Base-by-base conservation (phyloP, 2,797 vertebrate species). In the Eutrigla gurnardus region DNA sequence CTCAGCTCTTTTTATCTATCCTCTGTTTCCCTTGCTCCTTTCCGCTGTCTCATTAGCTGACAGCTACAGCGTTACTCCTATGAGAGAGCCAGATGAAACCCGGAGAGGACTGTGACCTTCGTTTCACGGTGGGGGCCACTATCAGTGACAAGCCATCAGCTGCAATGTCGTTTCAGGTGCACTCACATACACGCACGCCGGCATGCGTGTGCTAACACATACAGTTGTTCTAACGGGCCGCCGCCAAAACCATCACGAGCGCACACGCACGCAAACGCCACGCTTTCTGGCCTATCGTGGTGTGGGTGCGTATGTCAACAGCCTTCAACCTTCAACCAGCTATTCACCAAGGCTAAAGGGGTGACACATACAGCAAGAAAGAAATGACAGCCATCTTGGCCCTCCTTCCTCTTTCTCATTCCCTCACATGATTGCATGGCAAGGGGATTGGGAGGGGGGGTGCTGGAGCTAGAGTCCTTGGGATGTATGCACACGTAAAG, bases 101-200 rank as follows among this genome's bases (percentile, higher is more conserved):
- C 86, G 53, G 78, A 88, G 83, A 88, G 85, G 70, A 33, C 80
- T 39, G 82, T 93, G 94, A 95, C 94, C 93, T 94, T 94, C 79
- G 79, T 81, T 84, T 91, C 88, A 88, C 65, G 69, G 73, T 46
- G 78, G 77, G 25, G 92, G 85, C 89, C 80, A 81, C 88, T 93
- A 93, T 94, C 94, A 89, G 89, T 92, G 94, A 94, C 93, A 93
- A 87, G 88, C 90, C 88, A 91, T 94, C 93, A 93, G 88, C 84
- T 73, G 55, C 83, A 83, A 71, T 84, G 87, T 55, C 40, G 45
- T 86, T 69, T 55, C 55, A 88, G 73, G 87, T 77, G 70, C 80
- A 43, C 65, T 61, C 66, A 73, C 50, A 55, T 1, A 36, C 63
- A 47, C 11, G 59, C 55, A 11, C 25, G 25, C 72, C 13, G 6